Base-by-base conservation (phyloP, 2,797 vertebrate genomes). In the Eulemur rubriventer region DNA sequence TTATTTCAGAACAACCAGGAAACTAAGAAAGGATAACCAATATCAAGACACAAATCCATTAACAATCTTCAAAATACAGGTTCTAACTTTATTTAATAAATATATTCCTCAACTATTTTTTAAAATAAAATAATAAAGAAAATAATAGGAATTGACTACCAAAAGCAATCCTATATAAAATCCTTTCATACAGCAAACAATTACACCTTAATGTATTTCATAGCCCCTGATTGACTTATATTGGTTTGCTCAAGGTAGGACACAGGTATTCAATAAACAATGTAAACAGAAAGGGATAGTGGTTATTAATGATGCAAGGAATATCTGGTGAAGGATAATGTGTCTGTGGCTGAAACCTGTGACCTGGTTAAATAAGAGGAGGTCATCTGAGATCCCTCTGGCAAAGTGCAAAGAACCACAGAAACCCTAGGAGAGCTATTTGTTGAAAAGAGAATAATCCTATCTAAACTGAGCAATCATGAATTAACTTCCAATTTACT, bases 301-400 rank as follows among this genome's bases (percentile, higher is more conserved):
- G 11, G 75, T 84, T 95, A 96, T 96, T 89, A 97, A 96, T 92
- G 76, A 95, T 91, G 85, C 93, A 97, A 93, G 28, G 43, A 84
- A 69, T 96, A 96, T 78, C 91, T 83, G n/a, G 76, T 96, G 82
- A 95, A 90, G 59, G 88, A 81, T 94, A 75, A 73, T 50, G 52
- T 97, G 43, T 95, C 91, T 92, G 61, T 55, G 30, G 18, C 83
- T 93, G 91, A 91, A 95, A 94, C 48, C 38, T 43, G 57, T 48
- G 30, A 69, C 75, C 72, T 38, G 12, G 65, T 93, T 87, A 95
- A 28, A 38, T 35, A 78, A 93, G 55, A 84, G 65, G 35, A 57
- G 75, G 52, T 91, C 28, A 70, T 33, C 26, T 41, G 38, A 89
- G 41, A 52, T 2, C 5, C 24, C 16, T 72, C 55, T 61, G n/a